phyloP scores from a whole-genome alignment of 2,797 vertebrate genomes.

The Acridotheres tristis region DNA sequence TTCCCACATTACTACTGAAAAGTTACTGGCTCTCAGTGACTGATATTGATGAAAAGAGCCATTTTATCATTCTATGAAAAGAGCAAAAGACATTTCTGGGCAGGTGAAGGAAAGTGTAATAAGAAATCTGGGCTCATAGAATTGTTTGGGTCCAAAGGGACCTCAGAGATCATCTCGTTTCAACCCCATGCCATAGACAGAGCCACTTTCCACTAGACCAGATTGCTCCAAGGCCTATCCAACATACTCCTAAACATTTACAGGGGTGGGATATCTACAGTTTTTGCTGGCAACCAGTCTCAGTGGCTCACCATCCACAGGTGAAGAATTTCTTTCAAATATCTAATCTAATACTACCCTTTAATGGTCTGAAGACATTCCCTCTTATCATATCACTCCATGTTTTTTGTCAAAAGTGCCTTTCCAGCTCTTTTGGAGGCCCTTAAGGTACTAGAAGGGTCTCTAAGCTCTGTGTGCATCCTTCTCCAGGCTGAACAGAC shows the following conservation, averaged over 20 bases:
- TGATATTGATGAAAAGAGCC: background rate
- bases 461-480: background rate
- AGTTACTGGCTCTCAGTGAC: background rate
- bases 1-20: fast-evolving
- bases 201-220: background rate
- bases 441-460: background rate
- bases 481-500: background rate
- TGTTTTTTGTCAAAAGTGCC: background rate
- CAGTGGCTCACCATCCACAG: fast-evolving
- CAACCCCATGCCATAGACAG: fast-evolving
- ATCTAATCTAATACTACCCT: background rate
- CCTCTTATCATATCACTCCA: fast-evolving
- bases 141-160: background rate
- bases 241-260: background rate
- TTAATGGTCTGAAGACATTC: background rate
- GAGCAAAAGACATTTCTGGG: background rate
- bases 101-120: background rate
- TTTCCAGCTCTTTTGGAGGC: background rate
- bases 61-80: background rate
- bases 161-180: fast-evolving
- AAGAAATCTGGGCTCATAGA: background rate
- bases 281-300: background rate
- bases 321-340: background rate
- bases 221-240: background rate
- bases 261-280: background rate